Evolutionary conservation across 2,113 vertebrate genomes (phyloP).

Genomic region (Nothobranchius kuhntae): DNA sequence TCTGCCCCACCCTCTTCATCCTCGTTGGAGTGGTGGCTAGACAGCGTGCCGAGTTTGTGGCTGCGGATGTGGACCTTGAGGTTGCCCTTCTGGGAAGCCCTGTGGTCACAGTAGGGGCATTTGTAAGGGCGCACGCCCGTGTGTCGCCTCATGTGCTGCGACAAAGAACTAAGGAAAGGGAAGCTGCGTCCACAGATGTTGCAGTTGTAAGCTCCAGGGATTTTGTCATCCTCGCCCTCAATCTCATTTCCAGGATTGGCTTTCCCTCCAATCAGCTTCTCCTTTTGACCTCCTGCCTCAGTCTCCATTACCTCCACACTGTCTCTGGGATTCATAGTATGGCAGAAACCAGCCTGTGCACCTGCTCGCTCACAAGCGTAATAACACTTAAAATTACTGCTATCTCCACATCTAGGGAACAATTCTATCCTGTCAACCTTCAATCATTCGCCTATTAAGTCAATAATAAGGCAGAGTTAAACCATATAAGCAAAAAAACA

Average conservation of each 20-base stretch:
- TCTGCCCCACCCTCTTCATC: conserved; percentile 80
- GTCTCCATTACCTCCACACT: conserved; percentile 71
- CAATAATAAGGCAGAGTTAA: conserved; percentile 42
- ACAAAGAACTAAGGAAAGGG: conserved; percentile 94
- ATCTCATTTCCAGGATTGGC: conserved; percentile 61
- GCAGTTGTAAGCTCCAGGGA: conserved; percentile 81
- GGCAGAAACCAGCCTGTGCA: conserved; percentile 20
- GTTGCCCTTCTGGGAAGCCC: conserved; percentile 95
- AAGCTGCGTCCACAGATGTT: conserved; percentile 93
- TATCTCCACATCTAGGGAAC: conserved; percentile 72
- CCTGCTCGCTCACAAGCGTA: conserved; percentile 34
- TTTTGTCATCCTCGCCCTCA: conserved; percentile 78
- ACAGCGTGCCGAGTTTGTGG: conserved; percentile 89
- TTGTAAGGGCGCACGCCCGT: conserved; percentile 95
- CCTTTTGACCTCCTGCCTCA: conserved; percentile 52
- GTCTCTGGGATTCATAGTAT: conserved; percentile 80
- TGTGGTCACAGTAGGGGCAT: conserved; percentile 95
- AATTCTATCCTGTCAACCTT: conserved; percentile 42
- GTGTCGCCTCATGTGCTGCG: conserved; percentile 96
- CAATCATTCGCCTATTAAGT: conserved; percentile 45
- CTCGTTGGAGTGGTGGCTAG: conserved; percentile 82
- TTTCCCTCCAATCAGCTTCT: conserved; percentile 66
- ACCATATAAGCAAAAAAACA: conserved; percentile 20
- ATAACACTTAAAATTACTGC: conserved; percentile 50
- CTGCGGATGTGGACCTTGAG: conserved; percentile 95